These are phyloP conservation scores for Vulpes vulpes DNA, from an alignment of 2,113 vertebrate genomes.

Conservation along the genomic window DNA sequence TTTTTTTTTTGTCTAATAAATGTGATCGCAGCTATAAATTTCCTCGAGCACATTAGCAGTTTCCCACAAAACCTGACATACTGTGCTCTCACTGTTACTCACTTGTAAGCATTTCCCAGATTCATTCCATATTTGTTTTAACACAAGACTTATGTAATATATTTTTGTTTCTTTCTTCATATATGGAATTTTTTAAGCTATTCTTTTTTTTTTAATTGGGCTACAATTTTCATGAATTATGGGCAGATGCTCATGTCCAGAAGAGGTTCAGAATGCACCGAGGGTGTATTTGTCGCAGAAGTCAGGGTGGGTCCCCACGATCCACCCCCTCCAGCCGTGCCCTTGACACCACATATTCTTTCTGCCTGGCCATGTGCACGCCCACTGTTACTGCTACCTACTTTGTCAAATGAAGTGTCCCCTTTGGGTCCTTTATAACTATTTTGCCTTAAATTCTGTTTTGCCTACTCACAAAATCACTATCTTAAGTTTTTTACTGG, in stretches of 20 bases:
- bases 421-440: not conserved
- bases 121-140: not conserved
- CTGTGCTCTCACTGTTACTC: accelerated
- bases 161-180: not conserved
- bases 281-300: not conserved
- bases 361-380: accelerated
- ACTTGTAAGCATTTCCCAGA: not conserved
- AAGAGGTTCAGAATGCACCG: no score
- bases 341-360: not conserved
- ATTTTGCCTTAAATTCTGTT: not conserved
- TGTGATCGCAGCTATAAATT: not conserved
- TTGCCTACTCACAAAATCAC: not conserved
- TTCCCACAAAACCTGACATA: not conserved
- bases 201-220: not conserved
- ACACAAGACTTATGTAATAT: not conserved
- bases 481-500: not conserved
- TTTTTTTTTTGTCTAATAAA: not conserved
- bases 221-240: not conserved
- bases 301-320: accelerated
- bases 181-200: not conserved
- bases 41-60: not conserved
- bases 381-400: not conserved
- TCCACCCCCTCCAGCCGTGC: not conserved
- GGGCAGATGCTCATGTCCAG: not conserved
- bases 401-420: not conserved